These are phyloP conservation scores for Cyclopterus lumpus DNA, from an alignment of 2,797 vertebrate genomes.

Conservation along the genomic window DNA sequence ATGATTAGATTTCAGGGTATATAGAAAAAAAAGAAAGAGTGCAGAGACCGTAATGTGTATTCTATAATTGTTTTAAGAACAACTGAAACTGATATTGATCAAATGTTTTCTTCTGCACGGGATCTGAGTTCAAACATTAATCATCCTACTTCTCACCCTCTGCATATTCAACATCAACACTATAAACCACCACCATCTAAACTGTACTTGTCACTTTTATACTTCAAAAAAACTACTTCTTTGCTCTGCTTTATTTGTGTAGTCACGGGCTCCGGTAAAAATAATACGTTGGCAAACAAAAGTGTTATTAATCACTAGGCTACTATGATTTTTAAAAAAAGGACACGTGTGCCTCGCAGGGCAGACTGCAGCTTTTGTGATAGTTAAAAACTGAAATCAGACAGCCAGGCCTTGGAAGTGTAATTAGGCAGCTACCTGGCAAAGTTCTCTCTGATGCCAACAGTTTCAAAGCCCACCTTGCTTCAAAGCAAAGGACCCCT, in stretches of 20 bases:
- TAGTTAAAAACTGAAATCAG: constrained; percentile 56
- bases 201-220: constrained; percentile 8
- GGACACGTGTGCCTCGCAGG: constrained; percentile 55
- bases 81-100: constrained; percentile 49
- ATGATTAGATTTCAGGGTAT: constrained; percentile 10
- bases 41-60: constrained; percentile 2
- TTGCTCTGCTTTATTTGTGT: not conserved
- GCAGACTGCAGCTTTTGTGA: constrained; percentile 66
- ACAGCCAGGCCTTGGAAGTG: constrained; percentile 62
- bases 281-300: constrained; percentile 52
- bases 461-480: constrained; percentile 67
- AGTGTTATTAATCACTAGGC: constrained; percentile 56
- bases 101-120: constrained; percentile 43
- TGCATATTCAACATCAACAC: not conserved
- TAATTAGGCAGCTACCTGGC: constrained; percentile 76
- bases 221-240: constrained; percentile 3
- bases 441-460: constrained; percentile 69
- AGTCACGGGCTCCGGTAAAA: constrained; percentile 40
- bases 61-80: constrained; percentile 51
- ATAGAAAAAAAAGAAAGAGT: constrained; percentile 31
- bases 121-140: constrained; percentile 30
- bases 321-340: constrained; percentile 49
- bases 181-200: constrained; percentile 13
- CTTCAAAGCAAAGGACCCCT: constrained; percentile 64
- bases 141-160: constrained; percentile 6